Base-by-base conservation (phyloP, 2,113 vertebrate species). In the Actinemys pallida region DNA sequence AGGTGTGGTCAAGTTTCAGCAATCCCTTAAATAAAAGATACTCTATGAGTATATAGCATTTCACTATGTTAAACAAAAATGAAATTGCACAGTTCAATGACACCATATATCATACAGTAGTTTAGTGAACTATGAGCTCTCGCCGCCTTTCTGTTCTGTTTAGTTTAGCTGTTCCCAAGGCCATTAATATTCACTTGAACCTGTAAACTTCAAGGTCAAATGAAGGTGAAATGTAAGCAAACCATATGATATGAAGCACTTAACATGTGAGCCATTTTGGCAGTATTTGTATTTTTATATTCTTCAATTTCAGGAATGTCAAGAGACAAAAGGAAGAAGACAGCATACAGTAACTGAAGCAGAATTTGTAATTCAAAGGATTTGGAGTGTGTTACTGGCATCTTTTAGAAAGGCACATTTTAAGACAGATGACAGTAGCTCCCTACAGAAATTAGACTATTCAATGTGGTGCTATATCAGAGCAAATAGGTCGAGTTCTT, bases 171-270 rank as follows among this genome's bases (percentile, higher is more conserved):
- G 16, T 84, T 96, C 91, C 78, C 83, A 79, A 87, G 86, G 88
- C 59, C 90, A 92, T 92, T 93, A 95, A 95, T 94, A 95, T 54
- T 92, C 53, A 92, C 42, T 96, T 88, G 69, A 96, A 96, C 80
- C 86, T 93, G 78, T 95, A 96, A 92, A 96, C 90, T 80, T 92
- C 35, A 93, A 91, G 93, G 95, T 95, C 94, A 96, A 86, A 49
- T 57, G 88, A 91, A 95, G 92, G 92, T 96, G 92, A 97, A 95
- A 90, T 92, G 88, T 94, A 93, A 94, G 95, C 91, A 97, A 97
- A 81, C 45, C 90, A 95, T 96, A 95, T 86, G 92, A 88, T 47
- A 92, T 4, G 35, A 39, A 93, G 49, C 45, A 94, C 80, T 89
- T 49, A 86, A 4, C 76, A 59, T 69, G 59, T 88, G 78, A 96